Evolutionary conservation across 2,113 vertebrate species (phyloP).

Genomic region (Fulica atra): DNA sequence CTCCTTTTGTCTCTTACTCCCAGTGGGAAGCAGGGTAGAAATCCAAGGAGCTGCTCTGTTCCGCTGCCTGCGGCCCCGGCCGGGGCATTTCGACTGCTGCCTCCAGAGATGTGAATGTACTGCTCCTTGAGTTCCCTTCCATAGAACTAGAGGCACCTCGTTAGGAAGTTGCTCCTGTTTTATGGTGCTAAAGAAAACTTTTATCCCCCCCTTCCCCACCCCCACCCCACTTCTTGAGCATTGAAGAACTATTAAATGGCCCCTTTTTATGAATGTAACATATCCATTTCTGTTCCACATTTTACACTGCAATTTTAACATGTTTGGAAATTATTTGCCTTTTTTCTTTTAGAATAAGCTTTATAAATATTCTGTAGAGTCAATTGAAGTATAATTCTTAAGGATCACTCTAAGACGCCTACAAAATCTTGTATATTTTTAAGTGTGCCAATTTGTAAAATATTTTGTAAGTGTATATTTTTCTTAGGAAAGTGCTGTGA

Average conservation of each 20-base stretch:
- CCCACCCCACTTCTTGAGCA: slow-evolving; percentile 67
- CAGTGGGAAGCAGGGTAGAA: slow-evolving; percentile 73
- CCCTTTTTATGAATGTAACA: slow-evolving; percentile 99
- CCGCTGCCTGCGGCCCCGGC: slow-evolving; percentile 74
- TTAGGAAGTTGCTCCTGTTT: slow-evolving; percentile 91
- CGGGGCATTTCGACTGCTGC: slow-evolving; percentile 86
- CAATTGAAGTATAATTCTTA: slow-evolving; percentile 99
- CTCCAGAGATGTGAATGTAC: slow-evolving; percentile 99
- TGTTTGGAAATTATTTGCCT: slow-evolving; percentile 94
- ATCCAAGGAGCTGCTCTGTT: slow-evolving; percentile 73
- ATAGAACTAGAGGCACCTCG: slow-evolving; percentile 90
- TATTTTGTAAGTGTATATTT: slow-evolving; percentile 99
- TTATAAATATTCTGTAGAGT: slow-evolving; percentile 99
- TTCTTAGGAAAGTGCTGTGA: slow-evolving; percentile 99
- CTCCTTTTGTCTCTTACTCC: slow-evolving; percentile 72
- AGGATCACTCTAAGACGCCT: slow-evolving; percentile 97
- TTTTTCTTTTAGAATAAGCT: slow-evolving; percentile 97
- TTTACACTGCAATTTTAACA: slow-evolving; percentile 96
- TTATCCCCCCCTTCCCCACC: slow-evolving; percentile 50
- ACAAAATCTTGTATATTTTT: slow-evolving; percentile 99
- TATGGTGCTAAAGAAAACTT: slow-evolving; percentile 93
- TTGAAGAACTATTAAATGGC: slow-evolving; percentile 80
- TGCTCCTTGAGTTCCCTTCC: slow-evolving; percentile 80
- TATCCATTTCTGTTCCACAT: slow-evolving; percentile 94
- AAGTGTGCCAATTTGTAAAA: slow-evolving; percentile 99